Evolutionary conservation across 53 echinoderm and acorn worm species (phyloP), one percentile per base, ranked within the genome.

Genomic region (Antedon mediterranea): DNA sequence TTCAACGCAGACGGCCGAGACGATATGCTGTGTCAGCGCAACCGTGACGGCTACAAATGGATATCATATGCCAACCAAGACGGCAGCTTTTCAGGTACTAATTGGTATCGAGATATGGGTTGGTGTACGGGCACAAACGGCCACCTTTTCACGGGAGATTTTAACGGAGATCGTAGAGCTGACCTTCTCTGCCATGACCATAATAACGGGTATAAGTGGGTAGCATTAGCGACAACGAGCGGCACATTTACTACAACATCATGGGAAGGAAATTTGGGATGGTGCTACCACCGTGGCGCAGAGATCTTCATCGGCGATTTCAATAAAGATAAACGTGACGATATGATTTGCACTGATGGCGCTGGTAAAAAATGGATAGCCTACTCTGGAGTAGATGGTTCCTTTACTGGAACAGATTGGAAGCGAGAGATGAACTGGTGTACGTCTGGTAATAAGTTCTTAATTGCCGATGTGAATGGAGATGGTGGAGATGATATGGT

Each of bases 11-110:
- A 80, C 31, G 26, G 32, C 15, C 34, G 73, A 37, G 29, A 29
- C 7, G 80, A 80, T 28, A 79, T 79, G 80, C 32, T 79, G 20
- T 79, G 80, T 29, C 80, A 79, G 31, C 73, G 73, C 31, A n/a
- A 15, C 28, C 37, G 3, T 28, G 72, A 32, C 0, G 80, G 80
- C 15, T 73, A 80, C 34, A 80, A 80, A 33, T 80, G 80, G 80
- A 80, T 80, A 9, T 73, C 41, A 13, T 73, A 80, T 28, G 80
- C 73, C n/a, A 80, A 80, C 4, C 0, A 0, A 3, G 31, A 28
- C 2, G 80, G 80, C 3, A 80, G 34, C 14, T 80, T 80, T 26
- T 9, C 57, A 26, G 71, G 80, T 7, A 80, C 80, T 5, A n/a
- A 41, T 28, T 80, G 80, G 80, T 14, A 32, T 5, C 4, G 9